Evolutionary conservation across 2,888 invertebrate genomes (phyloP).

Genomic region (Aporophyla lueneburgensis): DNA sequence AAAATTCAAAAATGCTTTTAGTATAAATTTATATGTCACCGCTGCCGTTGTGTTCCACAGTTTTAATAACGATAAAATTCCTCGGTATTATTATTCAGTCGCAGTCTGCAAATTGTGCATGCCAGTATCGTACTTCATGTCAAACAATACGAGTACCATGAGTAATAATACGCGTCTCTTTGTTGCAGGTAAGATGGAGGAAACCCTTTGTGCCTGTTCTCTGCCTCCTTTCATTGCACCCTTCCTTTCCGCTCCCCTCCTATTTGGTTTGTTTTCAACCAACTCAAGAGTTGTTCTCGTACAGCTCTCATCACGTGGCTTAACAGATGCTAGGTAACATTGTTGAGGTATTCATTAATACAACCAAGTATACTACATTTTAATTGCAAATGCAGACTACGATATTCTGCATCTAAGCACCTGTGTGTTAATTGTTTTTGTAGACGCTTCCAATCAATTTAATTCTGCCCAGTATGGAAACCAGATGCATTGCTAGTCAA

Average conservation of each 20-base stretch:
- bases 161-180: slow-evolving; percentile 76
- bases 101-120: slow-evolving; percentile 62
- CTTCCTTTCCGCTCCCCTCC: slow-evolving; percentile 61
- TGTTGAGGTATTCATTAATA: background rate
- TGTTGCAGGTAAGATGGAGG: slow-evolving; percentile 85
- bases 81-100: slow-evolving; percentile 57
- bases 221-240: slow-evolving; percentile 64
- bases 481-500: slow-evolving; percentile 33
- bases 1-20: background rate
- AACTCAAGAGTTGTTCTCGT: slow-evolving; percentile 44
- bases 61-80: slow-evolving; percentile 42
- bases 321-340: slow-evolving; percentile 56
- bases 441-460: slow-evolving; percentile 16
- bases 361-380: background rate
- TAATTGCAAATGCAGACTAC: slow-evolving; percentile 11
- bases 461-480: slow-evolving; percentile 22
- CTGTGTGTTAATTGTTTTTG: slow-evolving; percentile 1
- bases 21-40: background rate
- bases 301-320: slow-evolving; percentile 36
- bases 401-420: slow-evolving; percentile 13
- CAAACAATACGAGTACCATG: slow-evolving; percentile 62
- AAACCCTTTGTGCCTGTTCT: slow-evolving; percentile 75
- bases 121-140: slow-evolving; percentile 60
- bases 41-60: slow-evolving; percentile 11
- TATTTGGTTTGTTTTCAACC: slow-evolving; percentile 66